Base-by-base conservation (phyloP, 2,113 vertebrate species). In the Cygnus atratus region DNA sequence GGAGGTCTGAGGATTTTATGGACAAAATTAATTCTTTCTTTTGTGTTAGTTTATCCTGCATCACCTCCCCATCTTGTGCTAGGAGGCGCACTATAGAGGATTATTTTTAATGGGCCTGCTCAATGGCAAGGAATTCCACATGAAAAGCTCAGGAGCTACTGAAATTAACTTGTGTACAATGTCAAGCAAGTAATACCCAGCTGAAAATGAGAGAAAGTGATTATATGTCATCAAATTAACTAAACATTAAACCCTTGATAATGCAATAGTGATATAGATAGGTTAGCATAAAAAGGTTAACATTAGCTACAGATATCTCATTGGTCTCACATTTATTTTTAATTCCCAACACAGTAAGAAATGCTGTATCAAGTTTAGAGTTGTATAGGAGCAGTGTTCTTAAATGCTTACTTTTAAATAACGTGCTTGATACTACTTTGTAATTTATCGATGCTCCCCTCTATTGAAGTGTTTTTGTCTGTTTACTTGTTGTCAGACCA, bases 41-140 rank as follows among this genome's bases (percentile, higher is more conserved):
- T 43, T 61, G 9, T 61, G 11, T 70, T 43, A 66, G 13, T 26
- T 62, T 52, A 21, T 18, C 6, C 33, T 75, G 61, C 39, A 65
- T 70, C 50, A 29, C 3, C 6, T 16, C 87, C 35, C 18, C 57
- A 13, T 48, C 50, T 84, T 90, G 24, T 77, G 31, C 29, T 74
- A 37, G 31, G 13, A 4, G 2, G 8, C 33, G 4, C 2, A 0
- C 16, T 78, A n/a, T 2, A 25, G 9, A 21, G 24, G 8, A 67
- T 61, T 66, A 44, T 13, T 90, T 31, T 74, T 79, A 11, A 22
- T 17, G 7, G 3, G 2, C 8, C 26, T 61, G n/a, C 5, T 11
- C 86, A 93, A 73, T 50, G 13, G 37, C 46, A 74, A 44, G 52
- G 31, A 73, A 84, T 74, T 88, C 41, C 55, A 41, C 24, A 54